Conservation (phyloP, 2,797 vertebrate genomes). For the Falco peregrinus region DNA sequence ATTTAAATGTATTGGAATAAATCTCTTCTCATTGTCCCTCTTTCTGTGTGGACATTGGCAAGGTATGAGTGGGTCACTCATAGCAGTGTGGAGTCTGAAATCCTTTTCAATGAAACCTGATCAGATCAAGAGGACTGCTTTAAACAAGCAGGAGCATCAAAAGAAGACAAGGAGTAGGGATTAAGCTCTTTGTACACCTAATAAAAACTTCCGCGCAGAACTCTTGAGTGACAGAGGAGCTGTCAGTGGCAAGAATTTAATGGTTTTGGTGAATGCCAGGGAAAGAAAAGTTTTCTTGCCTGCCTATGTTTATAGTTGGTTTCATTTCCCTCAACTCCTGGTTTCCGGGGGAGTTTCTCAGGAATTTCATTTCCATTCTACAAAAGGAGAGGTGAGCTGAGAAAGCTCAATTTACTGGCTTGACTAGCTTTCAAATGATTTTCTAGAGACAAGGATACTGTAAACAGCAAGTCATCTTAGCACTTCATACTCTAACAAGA, state of each 20-base stretch:
- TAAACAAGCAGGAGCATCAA: neutral
- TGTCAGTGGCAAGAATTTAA: neutral
- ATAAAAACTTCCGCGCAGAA: neutral
- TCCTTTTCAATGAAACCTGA: neutral
- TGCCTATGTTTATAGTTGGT: neutral
- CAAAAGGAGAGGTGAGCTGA: neutral
- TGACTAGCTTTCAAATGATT: neutral
- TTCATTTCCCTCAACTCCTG: neutral
- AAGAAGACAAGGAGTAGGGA: neutral
- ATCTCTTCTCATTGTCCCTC: neutral
- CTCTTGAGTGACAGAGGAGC: neutral
- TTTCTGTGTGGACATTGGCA: neutral
- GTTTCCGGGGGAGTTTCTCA: neutral
- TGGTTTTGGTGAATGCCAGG: neutral
- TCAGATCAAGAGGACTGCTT: neutral
- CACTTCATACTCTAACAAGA: neutral
- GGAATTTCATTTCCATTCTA: neutral
- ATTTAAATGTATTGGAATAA: neutral
- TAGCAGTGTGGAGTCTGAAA: neutral
- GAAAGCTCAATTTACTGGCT: neutral
- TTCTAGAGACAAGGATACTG: neutral
- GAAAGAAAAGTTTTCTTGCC: neutral
- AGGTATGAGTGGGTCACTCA: neutral
- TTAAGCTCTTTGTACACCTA: neutral
- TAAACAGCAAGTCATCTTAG: neutral